Evolutionary conservation across 2,113 vertebrate genomes (phyloP).

Genomic region (Caranx ignobilis): DNA sequence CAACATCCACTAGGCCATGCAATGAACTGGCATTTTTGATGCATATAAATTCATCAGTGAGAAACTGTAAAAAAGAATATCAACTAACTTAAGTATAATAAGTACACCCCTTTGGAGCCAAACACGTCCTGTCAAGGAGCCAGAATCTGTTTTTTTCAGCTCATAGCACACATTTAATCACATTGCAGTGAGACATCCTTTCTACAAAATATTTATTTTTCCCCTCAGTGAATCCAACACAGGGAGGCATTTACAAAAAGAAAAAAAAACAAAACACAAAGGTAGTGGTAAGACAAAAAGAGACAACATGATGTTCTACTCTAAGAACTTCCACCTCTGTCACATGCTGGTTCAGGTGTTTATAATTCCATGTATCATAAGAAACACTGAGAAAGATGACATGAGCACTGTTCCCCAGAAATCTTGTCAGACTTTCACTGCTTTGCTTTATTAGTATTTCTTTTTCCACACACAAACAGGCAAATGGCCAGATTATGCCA

Average conservation of each 20-base stretch:
- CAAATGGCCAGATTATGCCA: neutral
- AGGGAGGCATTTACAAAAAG: conserved; percentile 57
- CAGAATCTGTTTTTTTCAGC: neutral
- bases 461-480: neutral
- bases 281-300: conserved; percentile 4
- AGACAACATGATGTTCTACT: neutral
- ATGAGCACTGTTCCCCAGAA: conserved; percentile 7
- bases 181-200: conserved; percentile 54
- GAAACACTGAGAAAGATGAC: conserved; percentile 14
- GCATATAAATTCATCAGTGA: neutral
- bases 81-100: neutral
- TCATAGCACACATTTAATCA: conserved; percentile 69
- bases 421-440: neutral
- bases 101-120: too few relatives aligned
- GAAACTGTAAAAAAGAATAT: neutral
- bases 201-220: conserved; percentile 65
- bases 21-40: neutral
- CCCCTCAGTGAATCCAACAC: conserved; percentile 45
- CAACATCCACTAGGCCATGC: too few relatives aligned
- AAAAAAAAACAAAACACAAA: conserved; percentile 18
- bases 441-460: neutral
- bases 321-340: too few relatives aligned
- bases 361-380: too few relatives aligned
- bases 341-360: too few relatives aligned
- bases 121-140: neutral